A percentile compares a stretch with the other conserved stretches of the same genome.
phyloP scores from a whole-genome alignment of 2,113 vertebrate species.

The human (Homo sapiens) region GRCh38 chr3:190650001-190650500 shows the following conservation, averaged over 20 bases:
- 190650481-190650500: background rate
- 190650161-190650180: constrained; percentile 49
- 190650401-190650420: background rate
- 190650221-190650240: constrained; percentile 33
- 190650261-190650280: background rate
- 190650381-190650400: background rate
- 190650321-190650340: background rate
- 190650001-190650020: background rate
- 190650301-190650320: background rate
- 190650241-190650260: background rate
- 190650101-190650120: background rate
- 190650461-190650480: constrained; percentile 6
- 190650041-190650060: background rate
- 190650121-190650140: background rate
- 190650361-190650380: background rate
- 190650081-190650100: background rate
- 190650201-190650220: constrained; percentile 47
- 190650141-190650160: constrained; percentile 24
- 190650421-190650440: background rate
- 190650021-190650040: background rate
- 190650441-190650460: background rate
- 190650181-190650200: constrained; percentile 25
- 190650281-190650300: background rate
- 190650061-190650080: background rate
- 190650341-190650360: background rate